Evolutionary conservation across 2,888 invertebrate species (phyloP), one percentile per base, ranked within the genome.

Genomic region (Philaethria dido): DNA sequence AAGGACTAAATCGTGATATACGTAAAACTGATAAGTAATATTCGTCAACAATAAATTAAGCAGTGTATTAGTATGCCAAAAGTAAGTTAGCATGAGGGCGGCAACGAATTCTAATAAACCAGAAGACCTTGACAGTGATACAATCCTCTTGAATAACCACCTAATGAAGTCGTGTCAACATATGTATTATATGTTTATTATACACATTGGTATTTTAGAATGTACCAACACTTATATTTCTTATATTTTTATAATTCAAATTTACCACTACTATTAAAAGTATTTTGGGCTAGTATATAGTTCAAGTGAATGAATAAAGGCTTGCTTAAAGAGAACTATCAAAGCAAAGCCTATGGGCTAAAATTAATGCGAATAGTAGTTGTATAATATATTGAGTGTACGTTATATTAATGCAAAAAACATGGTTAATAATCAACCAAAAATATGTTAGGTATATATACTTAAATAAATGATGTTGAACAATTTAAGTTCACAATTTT

Each of bases 121-220:
- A 78, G 85, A 85, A 87, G 86, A 73, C 89, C 89, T 90, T 89
- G 88, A 84, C 85, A 89, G 82, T 88, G 85, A 85, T 85, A 86
- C 84, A 83, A 85, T 83, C 82, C 77, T 80, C 78, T 82, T 83
- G 78, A 76, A 80, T 82, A 82, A 81, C 78, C 77, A 75, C 80
- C 80, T 78, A 80, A 81, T 83, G 82, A 79, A 80, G 60, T 63
- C 66, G 71, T 63, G 64, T 67, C 42, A 69, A 69, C 71, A 33
- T 42, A 57, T 52, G 29, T 52, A 29, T 52, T 52, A 29, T 11
- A 42, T 57, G 33, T 57, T 45, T 60, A 16, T 36, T 25, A 33
- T 22, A 57, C 57, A 57, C 45, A 29, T 18, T 18, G 18, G 14
- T 16, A 60, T 60, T 33, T 42, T 25, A 16, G 42, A 57, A 16